phyloP scores from a whole-genome alignment of 2,888 invertebrate genomes.

The Parnassius mnemosyne region DNA sequence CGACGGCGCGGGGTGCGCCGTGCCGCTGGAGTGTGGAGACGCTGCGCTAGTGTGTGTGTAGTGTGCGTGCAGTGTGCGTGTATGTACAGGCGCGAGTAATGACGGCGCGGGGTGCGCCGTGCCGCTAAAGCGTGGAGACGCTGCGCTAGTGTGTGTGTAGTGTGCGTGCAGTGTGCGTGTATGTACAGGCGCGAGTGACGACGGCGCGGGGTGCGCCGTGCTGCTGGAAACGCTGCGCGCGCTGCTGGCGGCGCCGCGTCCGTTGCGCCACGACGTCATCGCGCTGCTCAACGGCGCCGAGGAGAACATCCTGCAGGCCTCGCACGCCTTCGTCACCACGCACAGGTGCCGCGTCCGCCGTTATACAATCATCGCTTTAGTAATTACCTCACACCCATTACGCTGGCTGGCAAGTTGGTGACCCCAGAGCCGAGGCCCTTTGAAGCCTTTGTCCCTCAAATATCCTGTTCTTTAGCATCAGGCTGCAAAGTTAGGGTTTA shows the following conservation, averaged over 20 bases:
- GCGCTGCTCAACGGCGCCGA: constrained; percentile 95
- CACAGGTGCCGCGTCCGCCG: constrained; percentile 75
- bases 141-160: neutral
- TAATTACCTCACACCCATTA: too few relatives aligned
- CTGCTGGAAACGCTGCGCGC: constrained; percentile 91
- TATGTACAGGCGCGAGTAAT: constrained; percentile 88
- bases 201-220: constrained; percentile 93
- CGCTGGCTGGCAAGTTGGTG: too few relatives aligned
- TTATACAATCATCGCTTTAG: too few relatives aligned
- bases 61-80: neutral
- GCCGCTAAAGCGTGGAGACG: constrained; percentile 80
- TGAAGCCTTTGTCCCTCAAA: too few relatives aligned
- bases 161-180: neutral
- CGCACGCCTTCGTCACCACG: constrained; percentile 94
- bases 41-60: neutral
- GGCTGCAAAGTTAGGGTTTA: too few relatives aligned
- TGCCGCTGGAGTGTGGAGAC: too few relatives aligned
- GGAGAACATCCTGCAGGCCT: constrained; percentile 91
- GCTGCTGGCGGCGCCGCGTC: constrained; percentile 78
- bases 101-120: constrained; percentile 94
- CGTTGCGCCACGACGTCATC: constrained; percentile 87
- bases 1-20: too few relatives aligned
- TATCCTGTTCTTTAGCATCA: too few relatives aligned
- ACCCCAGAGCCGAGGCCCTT: too few relatives aligned
- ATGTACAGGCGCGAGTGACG: constrained; percentile 89